A percentile compares a stretch with the other conserved stretches of the same genome.
These are phyloP conservation scores for Macrosteles quadrilineatus DNA, from an alignment of 1,140 invertebrate genomes.

Conservation along the genomic window DNA sequence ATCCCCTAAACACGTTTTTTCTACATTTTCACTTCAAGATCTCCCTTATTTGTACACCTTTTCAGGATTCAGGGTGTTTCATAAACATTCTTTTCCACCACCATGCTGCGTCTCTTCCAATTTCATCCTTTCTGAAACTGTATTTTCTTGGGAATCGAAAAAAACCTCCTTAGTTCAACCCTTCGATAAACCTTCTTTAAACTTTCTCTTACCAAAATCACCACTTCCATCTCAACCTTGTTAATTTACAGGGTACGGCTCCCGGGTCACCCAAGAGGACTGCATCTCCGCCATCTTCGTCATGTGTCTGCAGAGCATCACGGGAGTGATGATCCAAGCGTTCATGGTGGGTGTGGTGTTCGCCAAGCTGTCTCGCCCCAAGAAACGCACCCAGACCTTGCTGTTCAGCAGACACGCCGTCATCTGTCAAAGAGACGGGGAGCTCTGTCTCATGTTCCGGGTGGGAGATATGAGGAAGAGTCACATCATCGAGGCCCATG, in stretches of 20 bases:
- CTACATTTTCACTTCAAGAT: too few relatives aligned
- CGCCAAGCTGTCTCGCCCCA: conserved; percentile 82
- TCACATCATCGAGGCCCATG: conserved; percentile 89
- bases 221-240: too few relatives aligned
- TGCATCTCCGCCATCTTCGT: conserved; percentile 89
- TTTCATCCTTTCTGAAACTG: too few relatives aligned
- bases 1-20: too few relatives aligned
- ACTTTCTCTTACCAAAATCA: too few relatives aligned
- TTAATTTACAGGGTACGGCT: conserved; percentile 65
- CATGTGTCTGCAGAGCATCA: conserved; percentile 83
- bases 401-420: conserved; percentile 88
- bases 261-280: conserved; percentile 82
- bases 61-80: too few relatives aligned
- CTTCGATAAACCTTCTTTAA: too few relatives aligned
- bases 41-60: too few relatives aligned
- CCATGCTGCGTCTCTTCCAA: too few relatives aligned
- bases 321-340: conserved; percentile 76
- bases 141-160: too few relatives aligned
- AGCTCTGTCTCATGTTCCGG: conserved; percentile 85
- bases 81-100: too few relatives aligned
- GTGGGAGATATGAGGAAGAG: conserved; percentile 94
- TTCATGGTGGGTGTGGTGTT: conserved; percentile 85
- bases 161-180: too few relatives aligned
- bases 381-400: conserved; percentile 89
- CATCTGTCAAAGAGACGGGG: conserved; percentile 82